Evolutionary conservation across 2,888 invertebrate genomes (phyloP), one percentile per base, ranked within the genome.

Genomic region (Molorchus minor): DNA sequence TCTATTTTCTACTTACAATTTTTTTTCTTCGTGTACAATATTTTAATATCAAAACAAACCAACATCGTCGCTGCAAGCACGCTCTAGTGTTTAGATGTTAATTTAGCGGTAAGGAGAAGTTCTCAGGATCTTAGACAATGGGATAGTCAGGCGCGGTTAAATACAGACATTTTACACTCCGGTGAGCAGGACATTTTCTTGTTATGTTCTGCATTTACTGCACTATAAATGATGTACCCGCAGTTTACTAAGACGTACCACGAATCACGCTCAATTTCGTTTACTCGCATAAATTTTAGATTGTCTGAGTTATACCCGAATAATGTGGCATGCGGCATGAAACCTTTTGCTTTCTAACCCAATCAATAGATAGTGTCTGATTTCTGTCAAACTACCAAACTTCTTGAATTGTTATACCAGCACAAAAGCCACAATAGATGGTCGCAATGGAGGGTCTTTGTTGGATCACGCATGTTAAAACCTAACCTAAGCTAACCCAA

Each of bases 81-180:
- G 60, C 61, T 61, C 58, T 56, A 57, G 51, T 69, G 75, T 79
- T 79, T 78, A 77, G 72, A 79, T 79, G 79, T 76, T 79, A 80
- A 80, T 80, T 78, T 75, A 75, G 74, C 75, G 76, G 74, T 61
- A 74, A 74, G 65, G 73, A 75, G 76, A 76, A 78, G 73, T 79
- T 78, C 79, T 74, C 78, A 77, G 74, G 75, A 77, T 75, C 74
- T 69, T 72, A 78, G 77, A 78, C 79, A 79, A 79, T 79, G 73
- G 77, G n/a, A 69, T 69, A 77, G 75, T 79, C 77, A 72, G 74
- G 78, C 76, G 74, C 75, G 76, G 77, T 79, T 80, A 80, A 80
- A 80, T 78, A 78, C 79, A 76, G 77, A 78, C 78, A 80, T 80
- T 80, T 80, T 80, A 79, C 80, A 79, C 79, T 73, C 77, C 67